phyloP scores from a whole-genome alignment of 1,140 invertebrate species.

The Ostrea edulis region DNA sequence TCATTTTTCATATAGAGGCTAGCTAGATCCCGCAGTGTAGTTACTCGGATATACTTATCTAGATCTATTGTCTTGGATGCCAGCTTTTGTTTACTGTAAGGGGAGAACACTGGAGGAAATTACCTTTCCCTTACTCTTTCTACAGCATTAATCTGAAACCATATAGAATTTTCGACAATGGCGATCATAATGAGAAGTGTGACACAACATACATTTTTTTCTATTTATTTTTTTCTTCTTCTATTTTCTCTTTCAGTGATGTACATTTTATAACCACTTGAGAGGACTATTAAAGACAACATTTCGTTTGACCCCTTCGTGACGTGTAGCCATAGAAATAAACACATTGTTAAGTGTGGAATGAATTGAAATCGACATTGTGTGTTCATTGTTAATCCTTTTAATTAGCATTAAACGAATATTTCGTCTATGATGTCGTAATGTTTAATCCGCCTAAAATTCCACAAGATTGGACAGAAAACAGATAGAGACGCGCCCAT shows the following conservation, averaged over 20 bases:
- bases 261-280: background rate
- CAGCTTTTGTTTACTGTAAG: background rate
- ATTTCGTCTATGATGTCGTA: background rate
- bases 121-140: background rate
- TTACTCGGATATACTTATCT: no score
- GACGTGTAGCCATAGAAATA: no score
- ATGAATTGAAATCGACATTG: background rate
- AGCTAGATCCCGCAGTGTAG: no score
- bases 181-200: background rate
- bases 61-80: background rate
- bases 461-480: conserved; percentile 79
- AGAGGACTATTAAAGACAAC: background rate
- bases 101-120: background rate
- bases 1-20: no score
- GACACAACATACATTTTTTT: background rate
- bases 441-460: conserved; percentile 67
- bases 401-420: background rate
- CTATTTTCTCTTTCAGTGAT: background rate
- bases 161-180: background rate
- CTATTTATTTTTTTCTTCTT: background rate
- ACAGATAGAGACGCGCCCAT: conserved; percentile 77
- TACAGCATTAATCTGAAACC: background rate
- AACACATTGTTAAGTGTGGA: background rate
- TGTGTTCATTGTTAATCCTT: background rate
- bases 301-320: background rate